Conservation (phyloP, 2,888 invertebrate genomes). For the Panzeria rudis region DNA sequence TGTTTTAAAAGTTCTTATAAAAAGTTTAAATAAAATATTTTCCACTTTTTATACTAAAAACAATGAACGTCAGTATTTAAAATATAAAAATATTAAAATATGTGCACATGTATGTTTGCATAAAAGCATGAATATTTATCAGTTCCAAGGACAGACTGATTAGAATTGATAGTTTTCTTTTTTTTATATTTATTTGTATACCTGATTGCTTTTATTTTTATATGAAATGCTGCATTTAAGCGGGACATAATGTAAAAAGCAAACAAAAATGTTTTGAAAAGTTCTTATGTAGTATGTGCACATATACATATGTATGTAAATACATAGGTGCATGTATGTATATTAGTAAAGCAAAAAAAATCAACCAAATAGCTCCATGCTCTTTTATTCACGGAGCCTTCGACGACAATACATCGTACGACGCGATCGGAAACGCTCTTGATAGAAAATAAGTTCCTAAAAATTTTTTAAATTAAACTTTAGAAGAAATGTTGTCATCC, state of each 20-base stretch:
- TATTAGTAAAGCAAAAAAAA: background rate
- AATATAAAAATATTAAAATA: constrained; percentile 2
- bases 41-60: constrained; percentile 16
- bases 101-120: background rate
- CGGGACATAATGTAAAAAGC: constrained; percentile 14
- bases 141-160: constrained; percentile 72
- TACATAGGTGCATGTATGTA: too few relatives aligned
- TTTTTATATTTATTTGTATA: background rate
- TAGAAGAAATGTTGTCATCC: too few relatives aligned
- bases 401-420: too few relatives aligned
- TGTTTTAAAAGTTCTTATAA: constrained; percentile 55
- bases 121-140: constrained; percentile 69
- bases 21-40: background rate
- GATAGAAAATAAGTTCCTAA: too few relatives aligned
- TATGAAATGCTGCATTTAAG: constrained; percentile 21
- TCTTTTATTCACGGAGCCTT: too few relatives aligned
- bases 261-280: too few relatives aligned
- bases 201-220: constrained; percentile 10
- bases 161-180: constrained; percentile 57
- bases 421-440: too few relatives aligned
- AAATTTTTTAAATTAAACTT: too few relatives aligned
- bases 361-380: background rate
- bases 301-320: too few relatives aligned
- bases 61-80: constrained; percentile 14
- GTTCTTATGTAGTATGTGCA: too few relatives aligned